Conservation (phyloP, 23 tunicate genomes). For the Oikopleura dioica region DNA sequence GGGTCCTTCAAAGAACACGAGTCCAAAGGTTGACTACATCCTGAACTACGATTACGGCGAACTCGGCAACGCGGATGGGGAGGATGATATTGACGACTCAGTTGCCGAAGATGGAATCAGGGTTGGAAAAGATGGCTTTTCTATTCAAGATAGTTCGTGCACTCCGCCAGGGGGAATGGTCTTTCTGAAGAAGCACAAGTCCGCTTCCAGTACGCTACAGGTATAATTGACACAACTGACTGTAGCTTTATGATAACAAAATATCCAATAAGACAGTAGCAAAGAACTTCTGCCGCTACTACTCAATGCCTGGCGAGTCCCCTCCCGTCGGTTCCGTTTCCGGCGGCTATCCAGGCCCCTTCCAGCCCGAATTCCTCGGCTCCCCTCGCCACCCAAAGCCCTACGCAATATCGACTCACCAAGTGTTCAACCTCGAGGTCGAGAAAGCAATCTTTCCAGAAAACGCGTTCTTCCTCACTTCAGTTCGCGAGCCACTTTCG, state of each 20-base stretch:
- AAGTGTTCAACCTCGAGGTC: neutral
- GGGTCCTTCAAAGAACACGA: too few species aligned
- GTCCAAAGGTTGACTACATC: too few species aligned
- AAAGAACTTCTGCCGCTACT: neutral
- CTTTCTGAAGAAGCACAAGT: neutral
- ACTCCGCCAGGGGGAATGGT: neutral
- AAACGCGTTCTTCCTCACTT: neutral
- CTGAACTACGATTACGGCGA: neutral
- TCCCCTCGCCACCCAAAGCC: neutral
- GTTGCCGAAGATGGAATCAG: too few species aligned
- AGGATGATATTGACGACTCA: neutral
- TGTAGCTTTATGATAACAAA: too few species aligned
- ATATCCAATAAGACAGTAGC: too few species aligned
- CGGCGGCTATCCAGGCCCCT: neutral
- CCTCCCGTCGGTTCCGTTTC: neutral
- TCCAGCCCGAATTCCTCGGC: neutral
- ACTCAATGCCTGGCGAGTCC: neutral
- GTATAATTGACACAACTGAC: too few species aligned
- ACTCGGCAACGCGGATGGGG: neutral
- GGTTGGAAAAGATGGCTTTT: neutral
- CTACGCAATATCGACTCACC: neutral
- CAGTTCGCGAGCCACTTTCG: neutral
- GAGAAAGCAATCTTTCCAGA: neutral
- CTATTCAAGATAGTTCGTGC: neutral
- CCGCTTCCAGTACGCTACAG: neutral